phyloP scores from a whole-genome alignment of 2,888 invertebrate species.

The Pyrgus malvae region DNA sequence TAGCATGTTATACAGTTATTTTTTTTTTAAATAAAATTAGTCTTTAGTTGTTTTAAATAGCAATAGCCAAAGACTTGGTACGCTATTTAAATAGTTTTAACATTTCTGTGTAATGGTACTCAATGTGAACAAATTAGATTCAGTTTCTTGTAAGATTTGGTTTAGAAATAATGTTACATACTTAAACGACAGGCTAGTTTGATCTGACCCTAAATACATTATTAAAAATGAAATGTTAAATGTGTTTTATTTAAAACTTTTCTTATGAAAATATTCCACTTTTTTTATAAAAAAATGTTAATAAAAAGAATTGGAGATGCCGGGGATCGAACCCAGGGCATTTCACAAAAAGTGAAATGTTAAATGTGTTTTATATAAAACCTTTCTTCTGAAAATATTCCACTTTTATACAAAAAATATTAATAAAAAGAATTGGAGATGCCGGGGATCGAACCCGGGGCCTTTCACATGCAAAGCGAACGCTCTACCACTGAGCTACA shows the following conservation, averaged over 20 bases:
- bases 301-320: constrained; percentile 83
- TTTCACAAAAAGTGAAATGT: constrained; percentile 28
- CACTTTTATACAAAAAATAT: too few species aligned
- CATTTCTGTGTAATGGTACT: constrained; percentile 28
- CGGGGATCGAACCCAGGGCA: constrained; percentile 33
- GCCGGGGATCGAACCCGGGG: constrained; percentile 99
- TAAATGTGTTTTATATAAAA: not conserved
- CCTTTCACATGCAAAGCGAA: constrained; percentile 99
- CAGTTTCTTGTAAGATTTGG: constrained; percentile 31
- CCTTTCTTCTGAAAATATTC: too few species aligned
- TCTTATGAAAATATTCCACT: too few species aligned
- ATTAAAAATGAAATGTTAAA: constrained; percentile 26
- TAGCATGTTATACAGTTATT: too few species aligned
- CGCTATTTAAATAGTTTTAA: constrained; percentile 29
- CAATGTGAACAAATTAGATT: constrained; percentile 37
- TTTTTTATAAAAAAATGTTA: too few species aligned
- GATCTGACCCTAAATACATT: constrained; percentile 33
- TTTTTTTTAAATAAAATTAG: not conserved
- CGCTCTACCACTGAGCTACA: constrained; percentile 99
- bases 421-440: constrained; percentile 71
- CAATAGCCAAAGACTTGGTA: constrained; percentile 34
- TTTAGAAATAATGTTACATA: constrained; percentile 18
- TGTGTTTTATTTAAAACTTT: not conserved
- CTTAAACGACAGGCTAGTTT: constrained; percentile 23
- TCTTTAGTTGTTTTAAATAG: constrained; percentile 25